Evolutionary conservation across 1,140 invertebrate species (phyloP).

Genomic region (Tachypleus tridentatus): DNA sequence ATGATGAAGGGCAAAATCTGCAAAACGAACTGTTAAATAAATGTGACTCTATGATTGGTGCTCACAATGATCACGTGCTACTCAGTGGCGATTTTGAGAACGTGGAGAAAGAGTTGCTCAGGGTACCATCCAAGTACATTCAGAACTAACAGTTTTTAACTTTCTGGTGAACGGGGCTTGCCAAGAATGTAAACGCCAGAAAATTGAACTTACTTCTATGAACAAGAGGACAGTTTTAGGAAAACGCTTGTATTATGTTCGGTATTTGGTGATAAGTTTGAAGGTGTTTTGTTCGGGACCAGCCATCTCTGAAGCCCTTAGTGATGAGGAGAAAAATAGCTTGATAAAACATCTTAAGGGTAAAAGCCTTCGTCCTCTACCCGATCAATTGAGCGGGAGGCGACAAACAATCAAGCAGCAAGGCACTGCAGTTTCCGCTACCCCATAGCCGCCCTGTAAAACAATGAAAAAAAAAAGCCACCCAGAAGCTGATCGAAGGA

Average conservation of each 20-base stretch:
- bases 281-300: constrained; percentile 44
- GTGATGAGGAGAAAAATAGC: constrained; percentile 29
- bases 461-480: constrained; percentile 20
- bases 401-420: constrained; percentile 13
- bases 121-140: constrained; percentile 30
- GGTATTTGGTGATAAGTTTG: constrained; percentile 49
- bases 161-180: constrained; percentile 45
- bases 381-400: constrained; percentile 10
- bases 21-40: constrained; percentile 41
- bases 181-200: constrained; percentile 48
- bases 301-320: constrained; percentile 32
- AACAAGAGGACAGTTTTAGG: constrained; percentile 47
- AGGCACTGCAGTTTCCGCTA: constrained; percentile 2
- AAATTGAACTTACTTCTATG: constrained; percentile 44
- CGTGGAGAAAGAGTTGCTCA: constrained; percentile 44
- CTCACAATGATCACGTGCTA: constrained; percentile 45
- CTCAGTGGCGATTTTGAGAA: constrained; percentile 51
- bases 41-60: constrained; percentile 48
- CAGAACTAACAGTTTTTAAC: constrained; percentile 23
- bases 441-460: constrained; percentile 1
- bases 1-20: constrained; percentile 11
- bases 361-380: constrained; percentile 8
- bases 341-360: constrained; percentile 25
- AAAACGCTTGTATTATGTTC: constrained; percentile 48
- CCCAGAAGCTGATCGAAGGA: constrained; percentile 22